Base-by-base conservation (phyloP, 2,113 vertebrate genomes). In the Pseudorectes ferrugineus region DNA sequence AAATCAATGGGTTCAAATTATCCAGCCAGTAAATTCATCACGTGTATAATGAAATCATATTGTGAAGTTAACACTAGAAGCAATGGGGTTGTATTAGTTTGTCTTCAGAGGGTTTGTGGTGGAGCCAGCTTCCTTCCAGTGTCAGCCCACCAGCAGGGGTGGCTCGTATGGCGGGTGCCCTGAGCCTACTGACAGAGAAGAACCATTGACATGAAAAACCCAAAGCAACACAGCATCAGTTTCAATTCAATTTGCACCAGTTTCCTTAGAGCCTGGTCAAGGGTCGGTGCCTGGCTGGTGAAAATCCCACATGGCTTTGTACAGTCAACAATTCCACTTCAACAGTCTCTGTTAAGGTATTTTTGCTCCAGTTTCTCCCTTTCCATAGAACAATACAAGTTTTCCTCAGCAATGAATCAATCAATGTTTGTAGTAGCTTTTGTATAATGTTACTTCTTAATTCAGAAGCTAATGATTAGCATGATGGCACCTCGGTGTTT, bases 291-390 rank as follows among this genome's bases (percentile, higher is more conserved):
- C 57, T 5, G 28, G 36, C 9, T 67, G 65, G 52, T 51, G 35
- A 57, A 2, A 5, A 49, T 5, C 9, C 16, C 0, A 0, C 1
- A 0, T 20, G 33, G 45, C 22, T 82, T 63, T 76, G 48, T 3
- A 35, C 8, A 36, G 42, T 36, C 49, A 91, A 22, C 11, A 65
- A 45, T 36, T 61, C 45, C 6, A n/a, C 40, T 29, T 43, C 13
- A 21, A 17, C 9, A 26, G 14, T 17, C 58, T 74, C 57, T 35
- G 8, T n/a, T 22, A 25, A 46, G 0, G 2, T 10, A 8, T n/a
- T 88, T 85, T 82, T 48, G 6, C 40, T 76, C 59, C 8, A 19
- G 24, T 81, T 84, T 78, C 43, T 75, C 22, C 28, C 23, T 81
- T 84, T 62, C 52, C 9, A 14, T 12, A 42, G 6, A 54, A 29